A percentile compares a stretch with the other conserved stretches of the same genome.
Conservation (phyloP, 30 jellyfish, hydroid and myxozoan species). For the Phacellophora camtschatica region DNA sequence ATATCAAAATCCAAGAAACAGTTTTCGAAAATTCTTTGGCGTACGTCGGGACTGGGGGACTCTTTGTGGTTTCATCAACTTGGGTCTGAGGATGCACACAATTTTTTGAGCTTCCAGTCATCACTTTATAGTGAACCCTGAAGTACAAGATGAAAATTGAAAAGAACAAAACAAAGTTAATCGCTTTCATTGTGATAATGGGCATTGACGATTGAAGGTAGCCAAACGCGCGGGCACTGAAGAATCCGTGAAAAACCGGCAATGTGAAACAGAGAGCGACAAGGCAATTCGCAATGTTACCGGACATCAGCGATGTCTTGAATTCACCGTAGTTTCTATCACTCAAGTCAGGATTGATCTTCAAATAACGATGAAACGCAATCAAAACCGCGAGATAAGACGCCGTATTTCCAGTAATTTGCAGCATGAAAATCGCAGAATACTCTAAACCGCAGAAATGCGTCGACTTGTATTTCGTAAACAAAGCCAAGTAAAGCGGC, state of each 20-base stretch:
- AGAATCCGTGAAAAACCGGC: not conserved
- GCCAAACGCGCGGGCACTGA: not conserved
- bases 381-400: not conserved
- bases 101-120: not conserved
- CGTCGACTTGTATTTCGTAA: not conserved
- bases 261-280: not conserved
- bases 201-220: not conserved
- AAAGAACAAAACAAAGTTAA: not conserved
- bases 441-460: not conserved
- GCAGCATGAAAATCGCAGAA: not conserved
- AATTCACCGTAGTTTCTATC: not conserved
- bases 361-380: not conserved
- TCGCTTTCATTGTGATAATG: not conserved
- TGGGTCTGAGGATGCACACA: too few species aligned
- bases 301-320: not conserved
- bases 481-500: not conserved
- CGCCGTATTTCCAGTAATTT: not conserved
- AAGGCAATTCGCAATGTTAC: not conserved
- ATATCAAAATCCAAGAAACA: not conserved
- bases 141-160: not conserved
- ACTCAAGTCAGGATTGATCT: slow-evolving; percentile 2
- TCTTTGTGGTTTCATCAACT: too few species aligned
- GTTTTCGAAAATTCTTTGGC: not conserved
- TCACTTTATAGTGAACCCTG: not conserved
- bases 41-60: not conserved